Percentiles rank a stretch among this genome's conserved stretches.
These are phyloP conservation scores for Hippopotamyrus pictus DNA, from an alignment of 2,797 vertebrate genomes.

Conservation along the genomic window DNA sequence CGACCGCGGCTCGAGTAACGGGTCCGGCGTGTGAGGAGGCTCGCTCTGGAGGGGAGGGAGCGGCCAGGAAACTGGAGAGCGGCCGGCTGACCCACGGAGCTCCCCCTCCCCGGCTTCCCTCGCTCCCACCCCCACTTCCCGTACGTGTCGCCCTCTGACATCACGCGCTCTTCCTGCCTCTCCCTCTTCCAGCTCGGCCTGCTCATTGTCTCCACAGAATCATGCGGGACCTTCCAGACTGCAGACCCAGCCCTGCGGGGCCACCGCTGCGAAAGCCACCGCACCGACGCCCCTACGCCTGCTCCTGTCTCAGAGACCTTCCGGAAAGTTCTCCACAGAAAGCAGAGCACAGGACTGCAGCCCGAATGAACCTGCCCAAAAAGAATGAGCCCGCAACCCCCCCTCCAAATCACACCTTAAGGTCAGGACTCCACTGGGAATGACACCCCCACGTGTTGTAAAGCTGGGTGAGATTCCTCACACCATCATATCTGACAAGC, in stretches of 20 bases:
- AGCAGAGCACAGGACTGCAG: background rate
- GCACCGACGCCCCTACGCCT: background rate
- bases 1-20: background rate
- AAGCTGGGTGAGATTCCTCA: background rate
- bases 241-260: background rate
- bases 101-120: background rate
- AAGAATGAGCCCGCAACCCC: background rate
- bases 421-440: background rate
- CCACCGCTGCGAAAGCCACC: background rate
- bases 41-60: constrained; percentile 7
- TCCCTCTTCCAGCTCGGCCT: constrained; percentile 47
- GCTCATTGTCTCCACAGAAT: constrained; percentile 41
- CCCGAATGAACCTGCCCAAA: background rate
- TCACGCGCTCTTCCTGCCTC: constrained; percentile 66
- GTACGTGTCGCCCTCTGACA: constrained; percentile 67
- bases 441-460: background rate
- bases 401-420: background rate
- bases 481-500: background rate
- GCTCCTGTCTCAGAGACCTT: background rate
- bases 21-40: background rate
- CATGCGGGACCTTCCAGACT: background rate
- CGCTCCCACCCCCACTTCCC: constrained; percentile 42
- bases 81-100: background rate
- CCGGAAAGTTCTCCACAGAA: background rate
- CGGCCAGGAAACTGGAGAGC: constrained; percentile 52